phyloP scores from a whole-genome alignment of 2,888 invertebrate species.

The Caenorhabditis japonica region DNA sequence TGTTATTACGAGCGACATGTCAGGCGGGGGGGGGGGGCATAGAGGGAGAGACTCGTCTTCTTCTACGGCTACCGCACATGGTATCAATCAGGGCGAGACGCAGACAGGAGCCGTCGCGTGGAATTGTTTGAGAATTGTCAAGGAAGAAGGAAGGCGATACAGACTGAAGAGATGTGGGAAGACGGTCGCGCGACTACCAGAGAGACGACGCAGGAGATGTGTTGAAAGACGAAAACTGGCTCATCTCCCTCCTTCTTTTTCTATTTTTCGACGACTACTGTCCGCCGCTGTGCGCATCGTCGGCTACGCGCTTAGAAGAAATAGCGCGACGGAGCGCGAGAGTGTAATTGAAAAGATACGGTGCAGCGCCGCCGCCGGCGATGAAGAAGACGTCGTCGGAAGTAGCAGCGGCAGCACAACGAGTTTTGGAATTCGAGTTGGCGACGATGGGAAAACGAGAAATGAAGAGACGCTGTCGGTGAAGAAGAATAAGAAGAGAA shows the following conservation, averaged over 20 bases:
- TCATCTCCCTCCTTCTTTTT: slow-evolving; percentile 28
- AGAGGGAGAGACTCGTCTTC: slow-evolving; percentile 23
- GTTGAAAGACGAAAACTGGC: slow-evolving; percentile 38
- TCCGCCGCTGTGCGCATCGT: slow-evolving; percentile 28
- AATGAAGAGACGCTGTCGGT: slow-evolving; percentile 20
- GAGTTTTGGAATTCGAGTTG: slow-evolving; percentile 49
- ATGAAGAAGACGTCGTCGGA: slow-evolving; percentile 29
- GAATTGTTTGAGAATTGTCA: slow-evolving; percentile 35
- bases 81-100: slow-evolving; percentile 43
- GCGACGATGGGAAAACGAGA: slow-evolving; percentile 25
- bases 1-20: slow-evolving; percentile 38
- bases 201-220: slow-evolving; percentile 15
- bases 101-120: slow-evolving; percentile 47
- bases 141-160: too few relatives aligned
- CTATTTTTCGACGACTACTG: slow-evolving; percentile 38
- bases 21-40: too few relatives aligned
- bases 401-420: slow-evolving; percentile 37
- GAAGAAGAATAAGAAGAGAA: slow-evolving; percentile 12
- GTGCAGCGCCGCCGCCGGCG: slow-evolving; percentile 39
- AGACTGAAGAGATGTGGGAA: slow-evolving; percentile 22
- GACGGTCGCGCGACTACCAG: slow-evolving; percentile 18
- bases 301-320: slow-evolving; percentile 20
- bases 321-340: slow-evolving; percentile 38
- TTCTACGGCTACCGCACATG: slow-evolving; percentile 22
- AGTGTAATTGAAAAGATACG: slow-evolving; percentile 49